Conservation (phyloP, 2,888 invertebrate species). For the Platycheirus rosarum region DNA sequence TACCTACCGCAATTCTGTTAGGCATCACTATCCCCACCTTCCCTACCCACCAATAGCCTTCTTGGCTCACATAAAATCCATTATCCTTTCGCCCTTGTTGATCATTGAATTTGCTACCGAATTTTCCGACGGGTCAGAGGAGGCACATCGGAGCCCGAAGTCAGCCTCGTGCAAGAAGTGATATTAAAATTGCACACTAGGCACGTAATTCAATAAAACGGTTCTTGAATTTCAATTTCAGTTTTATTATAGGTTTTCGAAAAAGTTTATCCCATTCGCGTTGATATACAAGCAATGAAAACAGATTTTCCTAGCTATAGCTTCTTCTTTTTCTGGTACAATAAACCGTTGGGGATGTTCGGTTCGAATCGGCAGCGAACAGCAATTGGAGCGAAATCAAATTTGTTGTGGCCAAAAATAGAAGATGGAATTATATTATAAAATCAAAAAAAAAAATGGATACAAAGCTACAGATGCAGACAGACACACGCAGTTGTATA, state of each 20-base stretch:
- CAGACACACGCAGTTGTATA: slow-evolving; percentile 26
- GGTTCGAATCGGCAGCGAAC: neutral
- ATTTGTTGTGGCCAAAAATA: slow-evolving; percentile 29
- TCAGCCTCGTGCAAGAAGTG: slow-evolving; percentile 41
- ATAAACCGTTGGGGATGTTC: slow-evolving; percentile 18
- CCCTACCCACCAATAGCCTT: too few relatives aligned
- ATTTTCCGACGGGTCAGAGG: slow-evolving; percentile 17
- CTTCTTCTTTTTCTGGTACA: neutral
- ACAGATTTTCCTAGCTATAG: slow-evolving; percentile 15
- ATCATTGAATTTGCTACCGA: slow-evolving; percentile 59
- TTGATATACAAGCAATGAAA: slow-evolving; percentile 18
- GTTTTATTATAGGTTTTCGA: slow-evolving; percentile 68
- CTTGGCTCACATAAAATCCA: slow-evolving; percentile 34
- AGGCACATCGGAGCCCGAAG: neutral
- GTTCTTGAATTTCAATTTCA: slow-evolving; percentile 73
- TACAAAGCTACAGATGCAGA: slow-evolving; percentile 11
- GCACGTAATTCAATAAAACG: slow-evolving; percentile 74
- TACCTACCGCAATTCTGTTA: slow-evolving; percentile 55
- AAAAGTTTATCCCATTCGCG: slow-evolving; percentile 46
- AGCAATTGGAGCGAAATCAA: slow-evolving; percentile 25
- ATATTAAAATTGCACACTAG: slow-evolving; percentile 74
- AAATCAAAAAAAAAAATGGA: neutral
- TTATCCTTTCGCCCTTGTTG: slow-evolving; percentile 49
- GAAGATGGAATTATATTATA: slow-evolving; percentile 21
- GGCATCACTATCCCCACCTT: slow-evolving; percentile 16